phyloP scores from a whole-genome alignment of 2,797 vertebrate genomes.

The Argentina silus region DNA sequence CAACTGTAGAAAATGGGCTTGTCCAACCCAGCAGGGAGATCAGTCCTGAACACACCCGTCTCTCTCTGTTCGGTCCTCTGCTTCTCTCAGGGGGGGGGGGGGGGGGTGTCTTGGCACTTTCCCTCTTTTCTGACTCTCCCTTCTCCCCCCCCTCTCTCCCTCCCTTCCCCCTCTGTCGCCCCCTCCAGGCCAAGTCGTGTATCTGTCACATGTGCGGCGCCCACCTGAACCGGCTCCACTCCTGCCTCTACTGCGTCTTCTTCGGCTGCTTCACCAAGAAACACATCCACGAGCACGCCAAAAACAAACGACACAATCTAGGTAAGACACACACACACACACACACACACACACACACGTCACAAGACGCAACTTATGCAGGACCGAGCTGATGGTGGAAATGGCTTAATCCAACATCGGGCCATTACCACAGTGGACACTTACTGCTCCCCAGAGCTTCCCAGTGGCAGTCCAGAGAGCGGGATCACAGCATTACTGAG shows the following conservation, averaged over 20 bases:
- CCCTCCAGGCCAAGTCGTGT: conserved; percentile 92
- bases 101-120: background rate
- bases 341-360: conserved; percentile 6
- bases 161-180: conserved; percentile 15
- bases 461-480: too few species aligned
- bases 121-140: conserved; percentile 6
- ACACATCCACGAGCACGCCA: conserved; percentile 98
- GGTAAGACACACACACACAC: conserved; percentile 76
- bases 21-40: background rate
- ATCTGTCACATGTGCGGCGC: conserved; percentile 97
- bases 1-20: too few species aligned
- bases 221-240: conserved; percentile 96
- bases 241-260: conserved; percentile 98
- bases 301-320: conserved; percentile 96
- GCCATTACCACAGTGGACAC: background rate
- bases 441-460: too few species aligned
- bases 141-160: background rate
- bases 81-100: conserved; percentile 5
- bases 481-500: background rate
- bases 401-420: background rate
- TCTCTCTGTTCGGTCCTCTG: conserved; percentile 12
- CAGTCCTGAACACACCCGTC: background rate
- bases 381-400: too few species aligned
- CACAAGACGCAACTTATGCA: background rate
- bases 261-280: conserved; percentile 99